Conservation (phyloP, 2,888 invertebrate genomes). For the Thymelicus acteon region DNA sequence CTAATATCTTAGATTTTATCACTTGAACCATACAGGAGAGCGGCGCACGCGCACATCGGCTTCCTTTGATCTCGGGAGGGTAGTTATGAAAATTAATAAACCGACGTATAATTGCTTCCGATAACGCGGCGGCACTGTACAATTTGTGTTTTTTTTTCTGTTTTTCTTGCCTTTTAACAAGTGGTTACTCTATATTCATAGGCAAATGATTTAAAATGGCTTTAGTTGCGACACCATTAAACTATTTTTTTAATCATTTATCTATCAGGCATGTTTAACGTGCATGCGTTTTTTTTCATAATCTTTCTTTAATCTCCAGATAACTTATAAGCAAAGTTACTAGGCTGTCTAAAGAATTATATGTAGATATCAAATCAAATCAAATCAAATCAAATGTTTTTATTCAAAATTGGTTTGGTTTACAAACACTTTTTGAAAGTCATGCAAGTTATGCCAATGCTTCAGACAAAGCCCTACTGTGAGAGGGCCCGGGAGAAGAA, state of each 20-base stretch:
- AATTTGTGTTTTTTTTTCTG: slow-evolving; percentile 48
- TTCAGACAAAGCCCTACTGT: too few relatives aligned
- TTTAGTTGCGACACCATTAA: not conserved
- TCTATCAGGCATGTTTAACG: not conserved
- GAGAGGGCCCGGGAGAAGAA: too few relatives aligned
- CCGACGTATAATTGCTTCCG: slow-evolving; percentile 82
- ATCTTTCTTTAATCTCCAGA: too few relatives aligned
- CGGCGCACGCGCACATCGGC: slow-evolving; percentile 65
- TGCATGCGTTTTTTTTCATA: too few relatives aligned
- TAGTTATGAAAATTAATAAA: slow-evolving; percentile 85
- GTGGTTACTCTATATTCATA: slow-evolving; percentile 37
- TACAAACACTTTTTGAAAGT: too few relatives aligned
- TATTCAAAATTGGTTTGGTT: too few relatives aligned
- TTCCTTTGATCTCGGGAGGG: slow-evolving; percentile 78
- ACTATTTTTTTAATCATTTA: not conserved
- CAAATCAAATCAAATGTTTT: too few relatives aligned
- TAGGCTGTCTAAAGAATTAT: too few relatives aligned
- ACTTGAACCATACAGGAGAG: slow-evolving; percentile 49
- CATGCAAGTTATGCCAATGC: too few relatives aligned
- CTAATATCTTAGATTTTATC: not conserved
- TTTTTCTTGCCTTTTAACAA: slow-evolving; percentile 48
- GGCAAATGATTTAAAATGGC: slow-evolving; percentile 27
- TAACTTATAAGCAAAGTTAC: too few relatives aligned
- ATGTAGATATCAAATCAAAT: too few relatives aligned
- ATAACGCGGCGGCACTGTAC: slow-evolving; percentile 67